phyloP scores from a whole-genome alignment of 2,888 invertebrate genomes.

The Eupithecia pulchellata region DNA sequence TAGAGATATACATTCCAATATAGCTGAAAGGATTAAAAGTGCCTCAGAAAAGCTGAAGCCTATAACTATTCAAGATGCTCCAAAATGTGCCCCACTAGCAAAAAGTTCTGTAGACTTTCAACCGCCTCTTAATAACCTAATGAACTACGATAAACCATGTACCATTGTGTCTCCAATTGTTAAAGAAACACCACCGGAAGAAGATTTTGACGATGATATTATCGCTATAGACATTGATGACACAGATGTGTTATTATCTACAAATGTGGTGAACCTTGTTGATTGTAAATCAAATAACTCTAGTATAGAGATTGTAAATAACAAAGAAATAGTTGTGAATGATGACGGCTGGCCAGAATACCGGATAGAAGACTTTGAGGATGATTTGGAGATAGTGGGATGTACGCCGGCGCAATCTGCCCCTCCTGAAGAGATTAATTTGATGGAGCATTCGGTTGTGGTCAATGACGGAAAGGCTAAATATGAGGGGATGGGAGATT shows the following conservation, averaged over 20 bases:
- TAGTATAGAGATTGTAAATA: conserved; percentile 53
- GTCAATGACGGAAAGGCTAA: conserved; percentile 54
- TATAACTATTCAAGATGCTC: conserved; percentile 54
- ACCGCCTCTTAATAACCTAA: conserved; percentile 62
- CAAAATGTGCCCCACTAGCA: conserved; percentile 55
- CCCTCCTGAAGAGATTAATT: conserved; percentile 56
- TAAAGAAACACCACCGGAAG: conserved; percentile 50
- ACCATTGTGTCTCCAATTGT: conserved; percentile 56
- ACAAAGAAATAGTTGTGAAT: conserved; percentile 68
- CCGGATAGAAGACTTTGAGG: conserved; percentile 77
- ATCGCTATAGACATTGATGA: conserved; percentile 66
- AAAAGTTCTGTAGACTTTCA: conserved; percentile 78
- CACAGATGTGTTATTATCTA: conserved; percentile 47
- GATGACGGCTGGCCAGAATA: conserved; percentile 86
- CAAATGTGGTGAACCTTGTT: conserved; percentile 59
- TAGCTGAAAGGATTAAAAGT: conserved; percentile 68
- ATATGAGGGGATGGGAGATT: conserved; percentile 83
- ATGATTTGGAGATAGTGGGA: conserved; percentile 53
- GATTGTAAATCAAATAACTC: conserved; percentile 58
- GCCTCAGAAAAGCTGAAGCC: conserved; percentile 73
- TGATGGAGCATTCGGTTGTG: conserved; percentile 62
- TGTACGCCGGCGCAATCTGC: conserved; percentile 16
- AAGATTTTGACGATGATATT: conserved; percentile 57
- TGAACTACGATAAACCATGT: conserved; percentile 58
- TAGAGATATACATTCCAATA: conserved; percentile 66